These are phyloP conservation scores for Bombus confusus DNA, from an alignment of 1,140 invertebrate genomes.

Conservation along the genomic window DNA sequence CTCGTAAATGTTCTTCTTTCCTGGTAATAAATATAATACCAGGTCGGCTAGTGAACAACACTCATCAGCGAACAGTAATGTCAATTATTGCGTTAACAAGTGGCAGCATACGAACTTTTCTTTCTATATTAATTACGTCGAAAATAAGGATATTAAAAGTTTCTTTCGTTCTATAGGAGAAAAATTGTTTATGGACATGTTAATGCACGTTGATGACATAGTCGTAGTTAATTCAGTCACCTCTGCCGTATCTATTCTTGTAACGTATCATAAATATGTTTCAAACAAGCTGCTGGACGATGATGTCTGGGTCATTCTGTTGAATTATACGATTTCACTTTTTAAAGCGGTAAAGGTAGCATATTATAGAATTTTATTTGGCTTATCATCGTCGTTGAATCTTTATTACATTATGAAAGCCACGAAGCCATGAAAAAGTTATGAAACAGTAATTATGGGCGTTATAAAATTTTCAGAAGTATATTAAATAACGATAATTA, in stretches of 20 bases:
- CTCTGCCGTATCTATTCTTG: neutral
- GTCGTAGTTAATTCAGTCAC: neutral
- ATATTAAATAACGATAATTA: neutral
- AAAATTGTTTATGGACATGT: neutral
- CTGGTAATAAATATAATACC: slow-evolving; percentile 58
- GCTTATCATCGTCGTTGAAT: no score
- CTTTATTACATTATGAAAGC: no score
- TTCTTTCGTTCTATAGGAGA: neutral
- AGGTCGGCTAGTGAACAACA: slow-evolving; percentile 13
- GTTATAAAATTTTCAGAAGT: neutral
- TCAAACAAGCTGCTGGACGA: no score
- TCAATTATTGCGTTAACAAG: slow-evolving; percentile 28
- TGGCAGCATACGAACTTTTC: neutral
- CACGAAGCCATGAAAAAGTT: neutral
- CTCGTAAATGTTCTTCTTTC: slow-evolving; percentile 48
- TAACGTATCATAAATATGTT: no score
- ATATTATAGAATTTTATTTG: no score
- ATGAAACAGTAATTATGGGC: neutral
- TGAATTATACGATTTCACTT: no score
- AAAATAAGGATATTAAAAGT: neutral
- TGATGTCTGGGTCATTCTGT: no score
- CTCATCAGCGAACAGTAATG: slow-evolving; percentile 1
- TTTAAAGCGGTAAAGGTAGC: no score
- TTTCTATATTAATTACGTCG: neutral
- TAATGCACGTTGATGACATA: neutral